Conservation (phyloP, 2,113 vertebrate species). For the Cinclus cinclus region DNA sequence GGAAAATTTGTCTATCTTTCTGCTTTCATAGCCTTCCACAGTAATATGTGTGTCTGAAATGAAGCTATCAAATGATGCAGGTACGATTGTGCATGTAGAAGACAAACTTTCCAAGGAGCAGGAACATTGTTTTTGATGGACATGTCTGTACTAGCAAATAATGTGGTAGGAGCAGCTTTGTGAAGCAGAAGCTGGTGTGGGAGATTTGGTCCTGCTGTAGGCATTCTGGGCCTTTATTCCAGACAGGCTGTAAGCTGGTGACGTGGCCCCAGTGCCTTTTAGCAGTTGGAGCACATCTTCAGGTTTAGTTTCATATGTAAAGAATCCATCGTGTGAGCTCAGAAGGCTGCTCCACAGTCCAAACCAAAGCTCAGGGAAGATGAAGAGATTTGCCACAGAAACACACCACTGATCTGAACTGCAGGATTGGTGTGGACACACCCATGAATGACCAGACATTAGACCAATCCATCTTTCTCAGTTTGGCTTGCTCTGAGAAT, state of each 20-base stretch:
- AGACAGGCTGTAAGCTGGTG: neutral
- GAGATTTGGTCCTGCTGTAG: neutral
- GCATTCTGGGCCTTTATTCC: neutral
- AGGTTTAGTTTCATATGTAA: neutral
- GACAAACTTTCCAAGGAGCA: neutral
- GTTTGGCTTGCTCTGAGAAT: constrained; percentile 48
- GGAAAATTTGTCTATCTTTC: neutral
- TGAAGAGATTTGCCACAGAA: neutral
- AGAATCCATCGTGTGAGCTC: neutral
- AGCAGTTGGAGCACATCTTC: neutral
- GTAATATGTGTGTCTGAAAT: neutral
- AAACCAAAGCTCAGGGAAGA: neutral
- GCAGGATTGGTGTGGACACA: neutral
- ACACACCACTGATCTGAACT: neutral
- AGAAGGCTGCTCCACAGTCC: neutral
- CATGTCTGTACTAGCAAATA: neutral
- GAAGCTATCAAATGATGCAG: neutral
- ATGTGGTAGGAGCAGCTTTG: neutral
- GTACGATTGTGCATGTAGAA: rapidly evolving
- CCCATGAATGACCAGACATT: constrained; percentile 16
- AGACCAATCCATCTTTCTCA: constrained; percentile 37
- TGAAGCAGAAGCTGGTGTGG: neutral
- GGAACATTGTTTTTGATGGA: neutral
- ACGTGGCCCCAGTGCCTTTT: neutral
- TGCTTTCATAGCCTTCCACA: neutral